Base-by-base conservation (phyloP, 2,888 invertebrate genomes). In the Elaeidobius kamerunicus region DNA sequence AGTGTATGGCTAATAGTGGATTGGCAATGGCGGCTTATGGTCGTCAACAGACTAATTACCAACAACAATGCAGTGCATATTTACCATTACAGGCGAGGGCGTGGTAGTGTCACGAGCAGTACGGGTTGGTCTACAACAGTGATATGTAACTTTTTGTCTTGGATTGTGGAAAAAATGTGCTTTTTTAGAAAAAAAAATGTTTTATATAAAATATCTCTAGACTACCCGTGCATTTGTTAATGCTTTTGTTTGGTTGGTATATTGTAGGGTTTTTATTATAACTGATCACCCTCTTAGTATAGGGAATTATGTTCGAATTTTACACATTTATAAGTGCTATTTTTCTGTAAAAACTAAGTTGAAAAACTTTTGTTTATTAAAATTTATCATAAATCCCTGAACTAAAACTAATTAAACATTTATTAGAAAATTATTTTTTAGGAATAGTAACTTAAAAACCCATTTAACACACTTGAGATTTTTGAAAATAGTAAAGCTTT, bases 21-120 rank as follows among this genome's bases (percentile, higher is more conserved):
- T 73, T 80, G 60, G 59, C 79, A 55, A 79, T 81, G 80, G 77
- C n/a, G n/a, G n/a, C 76, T 12, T 79, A 79, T 66, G 69, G 79
- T 58, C 40, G 58, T 7, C 60, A 60, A 42, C 60, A 60, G 40
- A 54, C 57, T 5, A 77, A 84, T 65, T 86, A 85, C 61, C 88
- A 89, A 71, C 89, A 89, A 70, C 88, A 87, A 73, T 90, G 89
- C 77, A 87, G 88, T 52, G 90, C 91, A 72, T 81, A 91, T 63
- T 87, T 91, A 63, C 80, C 91, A 54, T 86, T 91, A 61, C 80
- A 91, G 61, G 90, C 91, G 74, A 77, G 91, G 75, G 91, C 91
- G 71, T 91, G 91, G 91, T 91, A 91, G 86, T 84, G 83, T 70
- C 80, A 66, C 63, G 64, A 65, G 58, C 65, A 65, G 50, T 67